Evolutionary conservation across 2,888 invertebrate species (phyloP).

Genomic region (Drosophila monieri): DNA sequence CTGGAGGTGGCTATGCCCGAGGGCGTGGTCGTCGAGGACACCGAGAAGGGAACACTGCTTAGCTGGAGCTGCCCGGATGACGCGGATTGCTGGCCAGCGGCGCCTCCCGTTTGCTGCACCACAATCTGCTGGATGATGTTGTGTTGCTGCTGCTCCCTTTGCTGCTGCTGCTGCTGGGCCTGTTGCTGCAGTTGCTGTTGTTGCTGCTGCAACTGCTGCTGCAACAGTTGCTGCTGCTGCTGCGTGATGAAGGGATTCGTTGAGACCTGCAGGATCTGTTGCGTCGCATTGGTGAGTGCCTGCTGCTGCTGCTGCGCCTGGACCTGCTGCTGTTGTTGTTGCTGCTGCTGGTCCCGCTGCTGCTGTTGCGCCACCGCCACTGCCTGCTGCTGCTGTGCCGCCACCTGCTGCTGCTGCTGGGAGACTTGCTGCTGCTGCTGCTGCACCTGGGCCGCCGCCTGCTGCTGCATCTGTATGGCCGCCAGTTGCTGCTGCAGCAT

Average conservation of each 20-base stretch:
- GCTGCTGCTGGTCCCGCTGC: slow-evolving; percentile 81
- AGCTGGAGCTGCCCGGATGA: slow-evolving; percentile 71
- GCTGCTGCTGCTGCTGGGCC: slow-evolving; percentile 76
- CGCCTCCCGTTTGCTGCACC: slow-evolving; percentile 84
- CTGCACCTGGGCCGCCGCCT: slow-evolving; percentile 71
- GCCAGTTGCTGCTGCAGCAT: slow-evolving; percentile 54
- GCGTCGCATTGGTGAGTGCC: slow-evolving; percentile 78
- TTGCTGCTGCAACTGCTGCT: slow-evolving; percentile 83
- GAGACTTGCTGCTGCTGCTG: slow-evolving; percentile 76
- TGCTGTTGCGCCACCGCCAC: slow-evolving; percentile 55
- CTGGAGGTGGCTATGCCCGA: slow-evolving; percentile 80
- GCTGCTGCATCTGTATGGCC: slow-evolving; percentile 65
- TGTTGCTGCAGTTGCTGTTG: slow-evolving; percentile 72
- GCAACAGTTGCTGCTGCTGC: slow-evolving; percentile 82
- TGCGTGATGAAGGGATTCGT: slow-evolving; percentile 29
- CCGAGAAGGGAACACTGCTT: slow-evolving; percentile 79
- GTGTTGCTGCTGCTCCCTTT: slow-evolving; percentile 67
- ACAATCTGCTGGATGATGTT: slow-evolving; percentile 81
- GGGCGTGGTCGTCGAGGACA: slow-evolving; percentile 78
- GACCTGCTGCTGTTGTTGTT: slow-evolving; percentile 83
- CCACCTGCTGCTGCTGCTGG: slow-evolving; percentile 70
- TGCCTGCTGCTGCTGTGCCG: slow-evolving; percentile 71
- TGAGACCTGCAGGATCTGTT: slow-evolving; percentile 73
- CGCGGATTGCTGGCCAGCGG: slow-evolving; percentile 45
- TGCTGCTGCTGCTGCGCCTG: slow-evolving; percentile 59